Evolutionary conservation across 2,113 vertebrate species (phyloP).

Genomic region (Heterochromis multidens): DNA sequence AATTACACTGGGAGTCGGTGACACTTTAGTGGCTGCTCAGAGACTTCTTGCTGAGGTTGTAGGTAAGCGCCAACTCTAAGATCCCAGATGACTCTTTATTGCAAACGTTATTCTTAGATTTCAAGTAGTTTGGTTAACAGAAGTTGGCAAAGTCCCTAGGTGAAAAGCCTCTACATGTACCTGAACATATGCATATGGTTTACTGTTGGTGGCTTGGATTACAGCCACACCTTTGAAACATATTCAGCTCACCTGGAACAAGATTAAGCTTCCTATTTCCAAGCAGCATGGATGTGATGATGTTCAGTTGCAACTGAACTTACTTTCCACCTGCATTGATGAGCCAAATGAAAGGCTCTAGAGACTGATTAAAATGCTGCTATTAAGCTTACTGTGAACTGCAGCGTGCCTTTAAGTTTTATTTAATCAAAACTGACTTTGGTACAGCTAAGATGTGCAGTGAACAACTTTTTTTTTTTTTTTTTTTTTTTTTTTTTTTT

Average conservation of each 20-base stretch:
- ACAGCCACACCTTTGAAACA: not conserved
- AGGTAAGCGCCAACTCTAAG: not conserved
- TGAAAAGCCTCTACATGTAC: not conserved
- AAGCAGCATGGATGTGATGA: not conserved
- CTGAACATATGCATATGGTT: not conserved
- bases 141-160: rapidly evolving
- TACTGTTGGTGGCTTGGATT: not conserved
- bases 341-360: not conserved
- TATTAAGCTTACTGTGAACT: not conserved
- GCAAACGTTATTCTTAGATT: not conserved
- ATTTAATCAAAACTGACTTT: not conserved
- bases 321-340: not conserved
- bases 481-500: too few species aligned
- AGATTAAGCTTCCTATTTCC: not conserved
- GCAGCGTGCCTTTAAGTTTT: not conserved
- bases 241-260: not conserved
- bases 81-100: not conserved
- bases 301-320: not conserved
- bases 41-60: not conserved
- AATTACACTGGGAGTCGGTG: not conserved
- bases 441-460: too few species aligned
- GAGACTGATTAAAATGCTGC: not conserved
- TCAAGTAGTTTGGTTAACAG: not conserved
- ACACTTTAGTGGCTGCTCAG: not conserved
- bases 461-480: too few species aligned